Conservation (phyloP, 37 sponge, comb jelly and placozoan species). For the Spongia lamella region DNA sequence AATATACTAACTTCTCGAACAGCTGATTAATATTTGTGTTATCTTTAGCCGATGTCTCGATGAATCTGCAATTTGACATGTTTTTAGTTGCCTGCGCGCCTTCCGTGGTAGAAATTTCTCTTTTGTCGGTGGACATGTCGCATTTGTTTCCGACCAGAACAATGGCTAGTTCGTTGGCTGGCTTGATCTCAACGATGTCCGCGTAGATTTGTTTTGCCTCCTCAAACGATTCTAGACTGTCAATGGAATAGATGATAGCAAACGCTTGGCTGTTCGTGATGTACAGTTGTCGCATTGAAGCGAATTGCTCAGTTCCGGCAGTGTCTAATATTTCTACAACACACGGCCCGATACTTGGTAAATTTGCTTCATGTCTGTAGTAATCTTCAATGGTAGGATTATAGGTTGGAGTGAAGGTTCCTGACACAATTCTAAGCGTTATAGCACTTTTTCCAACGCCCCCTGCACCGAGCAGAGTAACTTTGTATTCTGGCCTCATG, state of each 20-base stretch:
- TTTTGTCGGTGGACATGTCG: constrained; percentile 44
- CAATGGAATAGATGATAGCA: constrained; percentile 79
- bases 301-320: constrained; percentile 85
- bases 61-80: constrained; percentile 63
- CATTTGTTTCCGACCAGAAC: constrained; percentile 79
- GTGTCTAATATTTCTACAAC: constrained; percentile 84
- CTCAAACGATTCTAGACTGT: constrained; percentile 65
- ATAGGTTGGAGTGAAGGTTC: constrained; percentile 82
- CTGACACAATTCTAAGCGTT: constrained; percentile 80
- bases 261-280: constrained; percentile 71
- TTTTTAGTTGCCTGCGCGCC: constrained; percentile 57
- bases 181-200: constrained; percentile 48
- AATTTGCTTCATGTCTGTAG: constrained; percentile 78
- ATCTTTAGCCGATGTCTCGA: constrained; percentile 85
- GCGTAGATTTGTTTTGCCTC: constrained; percentile 68
- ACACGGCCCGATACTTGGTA: constrained; percentile 75
- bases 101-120: constrained; percentile 58
- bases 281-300: constrained; percentile 83
- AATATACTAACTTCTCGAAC: constrained; percentile 53
- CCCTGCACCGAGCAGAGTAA: constrained; percentile 78
- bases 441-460: constrained; percentile 90
- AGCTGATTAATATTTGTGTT: constrained; percentile 64
- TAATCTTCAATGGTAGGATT: constrained; percentile 88
- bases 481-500: constrained; percentile 80
- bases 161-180: constrained; percentile 39